Base-by-base conservation (phyloP, 2,113 vertebrate genomes). In the Azemiops feae region DNA sequence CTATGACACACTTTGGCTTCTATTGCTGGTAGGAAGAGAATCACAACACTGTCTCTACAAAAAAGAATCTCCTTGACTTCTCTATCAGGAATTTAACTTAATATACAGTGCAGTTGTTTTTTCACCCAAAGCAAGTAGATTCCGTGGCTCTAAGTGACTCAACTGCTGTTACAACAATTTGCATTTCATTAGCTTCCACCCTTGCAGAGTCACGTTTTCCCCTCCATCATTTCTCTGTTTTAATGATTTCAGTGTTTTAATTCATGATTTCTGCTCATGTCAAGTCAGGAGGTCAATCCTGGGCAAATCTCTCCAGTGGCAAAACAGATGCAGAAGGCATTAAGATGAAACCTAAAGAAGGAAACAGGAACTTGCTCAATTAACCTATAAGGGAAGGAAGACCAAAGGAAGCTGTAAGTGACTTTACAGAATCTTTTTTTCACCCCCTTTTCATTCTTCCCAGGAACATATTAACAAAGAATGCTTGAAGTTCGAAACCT, bases 211-310 rank as follows among this genome's bases (percentile, higher is more conserved):
- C 58, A 69, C 85, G 90, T 92, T 91, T 91, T 92, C 85, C 88
- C 53, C 91, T 88, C 92, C 90, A 92, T 85, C 30, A 95, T 92
- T 89, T 85, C 64, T n/a, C 85, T 94, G 39, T 90, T 81, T 81
- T 92, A 57, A 94, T 52, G 43, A 92, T 91, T 94, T 94, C 5
- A 90, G 69, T 54, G 53, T 50, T 88, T 93, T 92, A 96, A 96
- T 94, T 91, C 92, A 87, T 57, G 50, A 94, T 57, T 96, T 92
- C 91, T 54, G 50, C 91, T 95, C 58, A 91, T 87, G 93, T 60
- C 47, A 95, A 87, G 50, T 87, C 92, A 95, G 20, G 53, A 12
- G 89, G 91, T 93, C 8, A 0, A 0, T 7, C 64, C 1, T 0
- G 0, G 6, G 8, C 52, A 85, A 92, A 90, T 89, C 43, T 90